Percentiles rank a stretch among this genome's conserved stretches.
Conservation (phyloP, 1,140 invertebrate genomes). For the Melitaea cinxia region DNA sequence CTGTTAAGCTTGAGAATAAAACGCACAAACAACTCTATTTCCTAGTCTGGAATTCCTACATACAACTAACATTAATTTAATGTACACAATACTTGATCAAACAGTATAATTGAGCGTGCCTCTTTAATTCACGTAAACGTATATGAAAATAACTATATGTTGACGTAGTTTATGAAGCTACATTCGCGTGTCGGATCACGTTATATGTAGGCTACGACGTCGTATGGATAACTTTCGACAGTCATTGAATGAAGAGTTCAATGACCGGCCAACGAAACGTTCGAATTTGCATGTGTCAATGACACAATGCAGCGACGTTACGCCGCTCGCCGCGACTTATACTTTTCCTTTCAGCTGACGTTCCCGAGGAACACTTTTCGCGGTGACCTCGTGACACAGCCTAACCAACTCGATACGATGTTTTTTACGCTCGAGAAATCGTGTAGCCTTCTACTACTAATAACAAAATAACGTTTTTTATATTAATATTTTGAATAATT, state of each 20-base stretch:
- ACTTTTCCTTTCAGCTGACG: conserved; percentile 47
- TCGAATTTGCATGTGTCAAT: conserved; percentile 44
- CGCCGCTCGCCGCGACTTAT: conserved; percentile 28
- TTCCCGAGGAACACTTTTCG: conserved; percentile 63
- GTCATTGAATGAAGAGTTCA: conserved; percentile 45
- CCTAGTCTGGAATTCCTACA: no score
- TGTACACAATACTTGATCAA: neutral
- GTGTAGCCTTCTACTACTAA: conserved; percentile 36
- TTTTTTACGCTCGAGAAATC: conserved; percentile 45
- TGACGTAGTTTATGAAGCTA: conserved; percentile 5
- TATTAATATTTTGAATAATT: conserved; percentile 14
- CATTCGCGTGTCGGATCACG: conserved; percentile 23
- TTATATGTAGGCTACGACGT: conserved; percentile 30
- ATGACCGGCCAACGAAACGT: conserved; percentile 43
- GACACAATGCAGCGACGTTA: conserved; percentile 35
- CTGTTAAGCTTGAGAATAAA: neutral
- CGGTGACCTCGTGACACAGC: conserved; percentile 66
- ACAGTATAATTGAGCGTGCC: neutral
- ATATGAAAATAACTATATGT: conserved; percentile 17
- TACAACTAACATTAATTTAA: neutral
- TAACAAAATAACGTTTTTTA: conserved; percentile 18
- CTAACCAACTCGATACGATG: conserved; percentile 33
- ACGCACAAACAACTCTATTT: neutral
- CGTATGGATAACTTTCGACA: conserved; percentile 41
- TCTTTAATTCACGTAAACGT: conserved; percentile 10